Conservation (phyloP, 2,888 invertebrate genomes). For the Eutolmus rufibarbis region DNA sequence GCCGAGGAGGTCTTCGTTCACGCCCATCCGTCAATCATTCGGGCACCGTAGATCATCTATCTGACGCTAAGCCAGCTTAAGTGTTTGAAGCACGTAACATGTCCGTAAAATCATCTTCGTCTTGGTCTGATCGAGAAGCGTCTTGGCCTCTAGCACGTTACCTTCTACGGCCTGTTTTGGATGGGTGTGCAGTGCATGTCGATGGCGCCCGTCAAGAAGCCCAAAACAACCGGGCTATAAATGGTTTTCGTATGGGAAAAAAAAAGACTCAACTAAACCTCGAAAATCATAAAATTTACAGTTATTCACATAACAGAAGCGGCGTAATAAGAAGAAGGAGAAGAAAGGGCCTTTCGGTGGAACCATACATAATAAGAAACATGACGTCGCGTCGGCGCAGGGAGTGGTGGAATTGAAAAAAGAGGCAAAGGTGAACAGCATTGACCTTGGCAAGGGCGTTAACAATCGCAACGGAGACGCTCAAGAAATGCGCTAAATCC, state of each 20-base stretch:
- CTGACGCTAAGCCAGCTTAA: conserved; percentile 37
- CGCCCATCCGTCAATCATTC: conserved; percentile 27
- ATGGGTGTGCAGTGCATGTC: background rate
- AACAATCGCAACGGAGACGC: background rate
- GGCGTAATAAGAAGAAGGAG: background rate
- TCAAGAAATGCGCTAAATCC: background rate
- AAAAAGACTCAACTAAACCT: background rate
- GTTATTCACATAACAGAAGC: background rate
- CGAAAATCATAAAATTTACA: conserved; percentile 5
- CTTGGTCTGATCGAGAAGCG: background rate
- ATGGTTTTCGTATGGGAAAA: background rate
- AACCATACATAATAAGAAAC: background rate
- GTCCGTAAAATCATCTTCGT: background rate
- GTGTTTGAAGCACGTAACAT: conserved; percentile 34
- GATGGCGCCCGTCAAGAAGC: background rate
- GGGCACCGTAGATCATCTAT: conserved; percentile 40
- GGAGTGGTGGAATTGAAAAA: background rate
- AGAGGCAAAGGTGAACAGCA: background rate
- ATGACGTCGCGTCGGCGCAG: background rate
- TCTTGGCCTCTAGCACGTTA: background rate
- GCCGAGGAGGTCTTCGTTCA: background rate
- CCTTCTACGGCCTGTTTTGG: background rate
- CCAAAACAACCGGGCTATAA: background rate
- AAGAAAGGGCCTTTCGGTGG: background rate
- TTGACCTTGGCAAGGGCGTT: conserved; percentile 34